Base-by-base conservation (phyloP, 37 sponge, comb jelly and placozoan genomes). In the Diacarnus erythraeanus region DNA sequence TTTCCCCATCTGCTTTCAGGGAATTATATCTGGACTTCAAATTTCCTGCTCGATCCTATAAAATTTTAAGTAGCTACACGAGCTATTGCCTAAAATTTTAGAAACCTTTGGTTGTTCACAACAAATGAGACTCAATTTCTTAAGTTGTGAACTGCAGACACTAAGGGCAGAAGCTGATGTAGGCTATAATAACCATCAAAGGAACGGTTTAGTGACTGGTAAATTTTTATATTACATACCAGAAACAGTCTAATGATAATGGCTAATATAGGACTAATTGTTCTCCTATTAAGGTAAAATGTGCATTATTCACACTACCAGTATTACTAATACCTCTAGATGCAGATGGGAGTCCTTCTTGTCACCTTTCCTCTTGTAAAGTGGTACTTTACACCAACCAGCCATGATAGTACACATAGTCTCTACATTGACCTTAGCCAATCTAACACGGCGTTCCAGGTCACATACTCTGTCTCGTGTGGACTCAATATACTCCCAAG, bases 401-500 rank as follows among this genome's bases (percentile, higher is more conserved):
- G 92, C 84, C 96, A 98, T 95, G 66, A 89, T 74, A 59, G 47
- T 80, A 64, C 69, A 41, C 63, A 98, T 98, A 38, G 67, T 22
- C 57, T 93, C 93, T 71, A 98, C 96, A 57, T 98, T 98, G 66
- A 73, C 83, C 83, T 98, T 98, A 41, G 96, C 90, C 33, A 82
- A 71, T 20, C 83, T 74, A 27, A 98, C 94, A 34, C 96, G 58
- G 40, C 85, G 64, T 74, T 98, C 99, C 72, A 98, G 78, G 57
- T 95, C 94, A 51, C 91, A 77, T 59, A 95, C 96, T 51, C 40
- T 39, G 44, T 93, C 91, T 2, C 99, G 92, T 0, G 94, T 95
- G 0, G 89, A 84, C 77, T 98, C 86, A 73, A 98, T 95, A 59
- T 95, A 98, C 85, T 93, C 92, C 99, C 99, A 98, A 1, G 70